Base-by-base conservation (phyloP, 1,140 invertebrate species). In the Ostrea edulis region DNA sequence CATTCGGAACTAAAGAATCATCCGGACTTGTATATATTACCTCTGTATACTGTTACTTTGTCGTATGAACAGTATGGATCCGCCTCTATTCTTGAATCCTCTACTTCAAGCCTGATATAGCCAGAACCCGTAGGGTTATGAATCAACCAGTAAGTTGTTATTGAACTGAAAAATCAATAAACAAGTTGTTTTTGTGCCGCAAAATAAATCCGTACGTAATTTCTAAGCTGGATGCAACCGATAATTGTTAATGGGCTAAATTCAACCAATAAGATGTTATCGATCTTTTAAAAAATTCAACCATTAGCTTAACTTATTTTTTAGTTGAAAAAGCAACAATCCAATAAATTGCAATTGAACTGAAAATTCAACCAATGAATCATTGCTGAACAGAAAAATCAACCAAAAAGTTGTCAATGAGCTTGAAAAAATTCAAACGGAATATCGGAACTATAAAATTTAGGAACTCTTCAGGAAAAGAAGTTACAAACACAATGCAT, bases 21-120 rank as follows among this genome's bases (percentile, higher is more conserved):
- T n/a, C n/a, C n/a, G n/a, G n/a, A n/a, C n/a, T n/a, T n/a, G n/a
- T n/a, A n/a, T n/a, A 52, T 54, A 14, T 83, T 85, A 89, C 88
- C 88, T 89, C 85, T 71, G 25, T 87, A 89, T 14, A 89, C 29
- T 25, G 86, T 71, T 52, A 89, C 88, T 35, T 68, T 89, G 54
- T 89, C 88, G 58, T 71, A 68, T 2, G 58, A 82, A 65, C 88
- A 89, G n/a, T 25, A 52, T 0, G 62, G 65, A 87, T 84, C 82
- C 12, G 86, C 81, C 53, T 89, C 88, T 20, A 89, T 87, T 85
- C 86, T 86, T 14, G 88, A 89, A n/a, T 89, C 88, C 5, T 84
- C 86, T 11, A 84, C 84, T 25, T 87, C 65, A 53, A 87, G 22
- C 54, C 62, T 58, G 25, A 87, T 87, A 9, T 82, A 77, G 2